Conservation (phyloP, 2,113 vertebrate species). For the Zapus hudsonius region DNA sequence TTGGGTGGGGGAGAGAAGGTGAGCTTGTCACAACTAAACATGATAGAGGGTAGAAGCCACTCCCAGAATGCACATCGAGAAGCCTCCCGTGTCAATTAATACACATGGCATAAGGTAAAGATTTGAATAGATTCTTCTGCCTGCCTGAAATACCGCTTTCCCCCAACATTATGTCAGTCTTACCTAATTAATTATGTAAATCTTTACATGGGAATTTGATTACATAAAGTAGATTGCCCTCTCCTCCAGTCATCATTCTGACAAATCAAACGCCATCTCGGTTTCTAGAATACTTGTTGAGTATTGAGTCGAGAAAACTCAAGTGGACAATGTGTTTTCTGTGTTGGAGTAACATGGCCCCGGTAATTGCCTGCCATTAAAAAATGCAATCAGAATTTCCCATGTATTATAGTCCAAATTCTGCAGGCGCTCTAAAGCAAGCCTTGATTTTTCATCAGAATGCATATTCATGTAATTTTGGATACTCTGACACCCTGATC, state of each 20-base stretch:
- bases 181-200: constrained; percentile 87
- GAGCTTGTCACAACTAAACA: constrained; percentile 61
- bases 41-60: constrained; percentile 49
- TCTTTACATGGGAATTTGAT: constrained; percentile 86
- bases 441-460: constrained; percentile 82
- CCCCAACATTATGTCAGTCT: constrained; percentile 80
- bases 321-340: constrained; percentile 60
- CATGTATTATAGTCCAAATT: constrained; percentile 73
- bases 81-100: constrained; percentile 81
- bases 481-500: constrained; percentile 84
- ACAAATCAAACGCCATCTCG: constrained; percentile 74
- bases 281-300: constrained; percentile 82
- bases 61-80: constrained; percentile 74
- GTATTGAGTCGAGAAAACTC: constrained; percentile 70
- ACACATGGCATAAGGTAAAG: constrained; percentile 72
- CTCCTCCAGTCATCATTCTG: constrained; percentile 78
- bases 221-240: constrained; percentile 83
- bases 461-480: constrained; percentile 89
- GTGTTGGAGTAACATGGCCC: constrained; percentile 33
- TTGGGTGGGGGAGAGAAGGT: not conserved
- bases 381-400: constrained; percentile 60
- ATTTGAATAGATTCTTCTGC: constrained; percentile 57
- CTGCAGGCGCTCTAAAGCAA: constrained; percentile 80
- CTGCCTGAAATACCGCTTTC: constrained; percentile 77
- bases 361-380: constrained; percentile 22